Base-by-base conservation (phyloP, 2,888 invertebrate genomes). In the Drosophila quasianomalipes region DNA sequence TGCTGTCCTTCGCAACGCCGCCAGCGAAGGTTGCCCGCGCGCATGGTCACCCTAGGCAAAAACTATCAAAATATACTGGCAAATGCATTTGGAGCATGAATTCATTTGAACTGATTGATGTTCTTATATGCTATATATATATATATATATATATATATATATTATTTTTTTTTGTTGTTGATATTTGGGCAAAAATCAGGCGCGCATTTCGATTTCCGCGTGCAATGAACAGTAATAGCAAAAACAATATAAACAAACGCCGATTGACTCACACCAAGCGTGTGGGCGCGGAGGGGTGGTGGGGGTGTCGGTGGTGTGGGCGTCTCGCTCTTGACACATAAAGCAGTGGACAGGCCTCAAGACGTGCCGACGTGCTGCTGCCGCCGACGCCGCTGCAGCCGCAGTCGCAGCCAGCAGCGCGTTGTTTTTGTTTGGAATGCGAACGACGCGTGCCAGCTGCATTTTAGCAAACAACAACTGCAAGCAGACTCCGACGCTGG, bases 301-400 rank as follows among this genome's bases (percentile, higher is more conserved):
- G 54, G 53, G 31, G 52, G 33, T 47, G 37, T 28, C n/a, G 19
- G 54, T 51, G 22, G 26, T 51, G 63, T 58, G 37, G 59, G 55
- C 71, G 41, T 61, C 66, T 52, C 81, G 84, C 81, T 82, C 89
- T 85, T 85, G 84, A 81, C 86, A 85, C 74, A 83, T 79, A 89
- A 89, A 77, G 67, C 71, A 58, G 54, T 61, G 79, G 71, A 69
- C 76, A 74, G 77, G 76, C 74, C 55, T 61, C 60, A 70, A 76
- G 82, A 79, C 79, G 81, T 79, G 81, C 79, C 79, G 72, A 80
- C 52, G 71, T 78, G 71, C 62, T 69, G 68, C 57, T 39, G 37
- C 58, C 30, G 65, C 53, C 31, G n/a, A 26, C 53, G 70, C 60
- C 49, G 31, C 54, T n/a, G 62, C 33, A n/a, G 52, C 22, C n/a